Conservation (phyloP, 1,140 invertebrate species). For the Drosophila parvula region DNA sequence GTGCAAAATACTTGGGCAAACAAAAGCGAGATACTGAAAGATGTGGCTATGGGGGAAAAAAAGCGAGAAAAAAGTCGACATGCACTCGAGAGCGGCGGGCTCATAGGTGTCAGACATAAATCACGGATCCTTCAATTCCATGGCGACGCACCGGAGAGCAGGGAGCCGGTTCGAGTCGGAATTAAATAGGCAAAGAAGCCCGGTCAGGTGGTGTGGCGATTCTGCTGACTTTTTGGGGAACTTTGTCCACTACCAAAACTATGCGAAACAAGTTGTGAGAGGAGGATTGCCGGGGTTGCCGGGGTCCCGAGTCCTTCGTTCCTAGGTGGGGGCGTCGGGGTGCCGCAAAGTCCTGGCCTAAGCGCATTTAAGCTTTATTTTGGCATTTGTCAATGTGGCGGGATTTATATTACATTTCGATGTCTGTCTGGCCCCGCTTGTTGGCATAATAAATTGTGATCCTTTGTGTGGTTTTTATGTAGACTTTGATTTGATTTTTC, state of each 20-base stretch:
- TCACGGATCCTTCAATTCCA: slow-evolving; percentile 64
- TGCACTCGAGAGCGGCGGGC: slow-evolving; percentile 41
- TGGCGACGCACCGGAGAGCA: slow-evolving; percentile 41
- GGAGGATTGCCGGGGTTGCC: slow-evolving; percentile 4
- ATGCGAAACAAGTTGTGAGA: slow-evolving; percentile 45
- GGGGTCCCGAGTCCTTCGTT: slow-evolving; percentile 3
- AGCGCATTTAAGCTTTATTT: slow-evolving; percentile 81
- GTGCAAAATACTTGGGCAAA: slow-evolving; percentile 40
- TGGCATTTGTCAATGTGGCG: slow-evolving; percentile 79
- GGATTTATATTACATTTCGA: slow-evolving; percentile 74
- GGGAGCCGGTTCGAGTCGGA: slow-evolving; percentile 9
- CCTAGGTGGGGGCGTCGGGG: slow-evolving; percentile 1
- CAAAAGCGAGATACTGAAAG: neutral
- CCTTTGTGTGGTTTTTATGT: slow-evolving; percentile 71
- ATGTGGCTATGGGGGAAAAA: neutral
- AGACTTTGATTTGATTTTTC: slow-evolving; percentile 78
- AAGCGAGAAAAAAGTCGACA: slow-evolving; percentile 35
- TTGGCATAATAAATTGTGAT: slow-evolving; percentile 77
- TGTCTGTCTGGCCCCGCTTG: slow-evolving; percentile 44
- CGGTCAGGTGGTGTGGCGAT: slow-evolving; percentile 18
- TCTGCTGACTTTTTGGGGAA: slow-evolving; percentile 29
- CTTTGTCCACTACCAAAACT: slow-evolving; percentile 50
- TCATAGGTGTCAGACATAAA: slow-evolving; percentile 72
- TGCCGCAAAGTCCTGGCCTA: slow-evolving; percentile 40
- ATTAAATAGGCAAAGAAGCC: slow-evolving; percentile 21